Evolutionary conservation across 2,888 invertebrate species (phyloP).

Genomic region (Brachyptera putata): DNA sequence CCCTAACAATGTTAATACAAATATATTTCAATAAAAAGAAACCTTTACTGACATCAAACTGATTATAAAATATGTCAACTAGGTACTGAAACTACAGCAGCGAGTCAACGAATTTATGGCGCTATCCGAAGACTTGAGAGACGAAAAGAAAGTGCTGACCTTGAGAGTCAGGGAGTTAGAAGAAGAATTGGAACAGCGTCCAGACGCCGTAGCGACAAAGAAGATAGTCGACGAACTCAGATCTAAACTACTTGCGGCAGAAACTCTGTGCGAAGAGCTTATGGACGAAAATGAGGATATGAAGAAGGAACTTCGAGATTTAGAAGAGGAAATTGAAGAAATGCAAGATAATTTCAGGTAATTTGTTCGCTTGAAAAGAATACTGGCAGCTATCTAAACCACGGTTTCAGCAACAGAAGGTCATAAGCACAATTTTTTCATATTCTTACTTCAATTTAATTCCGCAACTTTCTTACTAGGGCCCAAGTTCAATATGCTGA

Average conservation of each 20-base stretch:
- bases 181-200: slow-evolving; percentile 51
- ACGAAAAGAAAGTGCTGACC: slow-evolving; percentile 72
- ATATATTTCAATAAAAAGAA: no score
- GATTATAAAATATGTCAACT: no score
- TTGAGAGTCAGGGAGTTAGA: slow-evolving; percentile 71
- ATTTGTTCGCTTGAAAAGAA: no score
- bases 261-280: slow-evolving; percentile 85
- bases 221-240: slow-evolving; percentile 67
- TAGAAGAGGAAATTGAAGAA: slow-evolving; percentile 98
- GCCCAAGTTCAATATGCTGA: no score
- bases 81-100: slow-evolving; percentile 74
- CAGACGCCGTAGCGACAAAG: slow-evolving; percentile 50
- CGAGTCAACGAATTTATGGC: slow-evolving; percentile 79
- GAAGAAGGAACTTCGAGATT: slow-evolving; percentile 85
- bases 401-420: no score
- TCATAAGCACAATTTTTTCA: no score
- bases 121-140: slow-evolving; percentile 71
- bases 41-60: no score
- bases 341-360: slow-evolving; percentile 93
- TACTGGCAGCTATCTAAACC: no score
- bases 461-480: no score
- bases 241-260: slow-evolving; percentile 82
- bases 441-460: no score
- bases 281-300: slow-evolving; percentile 96
- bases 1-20: no score